Evolutionary conservation across 2,113 vertebrate species (phyloP).

Genomic region (Dipodomys stephensi): DNA sequence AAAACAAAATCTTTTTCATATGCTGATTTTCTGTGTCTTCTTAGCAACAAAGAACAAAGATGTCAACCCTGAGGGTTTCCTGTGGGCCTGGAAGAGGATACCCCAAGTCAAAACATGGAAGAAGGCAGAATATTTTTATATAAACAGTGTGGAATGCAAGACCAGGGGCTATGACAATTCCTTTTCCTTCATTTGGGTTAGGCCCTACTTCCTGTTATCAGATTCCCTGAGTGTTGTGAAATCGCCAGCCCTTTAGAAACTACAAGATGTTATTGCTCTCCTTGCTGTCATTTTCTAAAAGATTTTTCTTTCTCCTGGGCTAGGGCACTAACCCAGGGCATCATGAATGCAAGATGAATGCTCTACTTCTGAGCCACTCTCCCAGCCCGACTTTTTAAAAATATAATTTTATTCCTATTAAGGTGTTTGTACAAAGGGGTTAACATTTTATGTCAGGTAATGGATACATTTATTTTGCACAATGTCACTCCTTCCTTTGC

Average conservation of each 20-base stretch:
- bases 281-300: neutral
- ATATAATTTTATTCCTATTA: too few relatives aligned
- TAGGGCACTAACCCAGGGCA: neutral
- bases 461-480: too few relatives aligned
- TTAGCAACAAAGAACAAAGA: conserved; percentile 52
- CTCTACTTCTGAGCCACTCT: neutral
- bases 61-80: conserved; percentile 68
- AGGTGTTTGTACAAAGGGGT: too few relatives aligned
- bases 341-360: neutral
- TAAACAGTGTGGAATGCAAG: conserved; percentile 77
- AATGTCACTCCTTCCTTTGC: too few relatives aligned
- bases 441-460: too few relatives aligned
- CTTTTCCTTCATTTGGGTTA: conserved; percentile 66
- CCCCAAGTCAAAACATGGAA: conserved; percentile 62
- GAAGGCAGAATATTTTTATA: conserved; percentile 76
- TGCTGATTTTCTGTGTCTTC: neutral
- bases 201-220: conserved; percentile 67
- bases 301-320: neutral
- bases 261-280: neutral
- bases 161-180: conserved; percentile 64
- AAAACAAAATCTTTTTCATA: neutral
- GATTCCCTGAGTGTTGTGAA: neutral
- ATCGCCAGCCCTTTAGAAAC: neutral
- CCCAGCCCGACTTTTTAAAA: neutral
- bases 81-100: conserved; percentile 49